phyloP scores from a whole-genome alignment of 2,113 vertebrate genomes.

The Laticauda laticaudata region DNA sequence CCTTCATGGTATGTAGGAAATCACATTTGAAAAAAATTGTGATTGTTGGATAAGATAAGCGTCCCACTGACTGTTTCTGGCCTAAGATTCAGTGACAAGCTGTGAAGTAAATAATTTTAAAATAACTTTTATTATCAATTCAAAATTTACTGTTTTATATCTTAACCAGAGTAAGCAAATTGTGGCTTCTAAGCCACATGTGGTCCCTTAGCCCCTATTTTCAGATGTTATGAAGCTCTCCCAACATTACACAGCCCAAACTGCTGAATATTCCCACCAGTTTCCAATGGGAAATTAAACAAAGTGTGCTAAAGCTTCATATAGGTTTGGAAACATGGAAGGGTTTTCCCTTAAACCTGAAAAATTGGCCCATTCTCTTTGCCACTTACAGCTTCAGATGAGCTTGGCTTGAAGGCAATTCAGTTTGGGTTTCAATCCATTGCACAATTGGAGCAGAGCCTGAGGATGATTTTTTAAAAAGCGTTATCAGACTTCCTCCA shows the following conservation, averaged over 20 bases:
- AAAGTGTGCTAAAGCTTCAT: not conserved
- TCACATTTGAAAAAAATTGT: slow-evolving; percentile 19
- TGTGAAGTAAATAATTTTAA: not conserved
- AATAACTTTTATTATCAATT: not conserved
- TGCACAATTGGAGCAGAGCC: not conserved
- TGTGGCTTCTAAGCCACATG: not conserved
- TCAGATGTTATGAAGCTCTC: not conserved
- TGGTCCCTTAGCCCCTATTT: not conserved
- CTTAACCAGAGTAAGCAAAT: not conserved
- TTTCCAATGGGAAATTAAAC: not conserved
- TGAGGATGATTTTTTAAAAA: not conserved
- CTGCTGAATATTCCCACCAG: not conserved
- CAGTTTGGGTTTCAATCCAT: not conserved
- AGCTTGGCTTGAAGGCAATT: not conserved
- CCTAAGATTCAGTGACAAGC: not conserved
- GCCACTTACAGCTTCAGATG: not conserved
- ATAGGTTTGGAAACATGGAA: not conserved
- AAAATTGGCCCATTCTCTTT: not conserved
- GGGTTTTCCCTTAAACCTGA: not conserved
- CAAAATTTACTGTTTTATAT: not conserved
- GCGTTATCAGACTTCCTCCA: not conserved
- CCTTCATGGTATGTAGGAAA: slow-evolving; percentile 69
- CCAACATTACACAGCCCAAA: not conserved
- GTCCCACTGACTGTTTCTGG: not conserved
- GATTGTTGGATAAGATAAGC: not conserved